These are phyloP conservation scores for Adelosebastes latens DNA, from an alignment of 2,797 vertebrate species.

Conservation along the genomic window DNA sequence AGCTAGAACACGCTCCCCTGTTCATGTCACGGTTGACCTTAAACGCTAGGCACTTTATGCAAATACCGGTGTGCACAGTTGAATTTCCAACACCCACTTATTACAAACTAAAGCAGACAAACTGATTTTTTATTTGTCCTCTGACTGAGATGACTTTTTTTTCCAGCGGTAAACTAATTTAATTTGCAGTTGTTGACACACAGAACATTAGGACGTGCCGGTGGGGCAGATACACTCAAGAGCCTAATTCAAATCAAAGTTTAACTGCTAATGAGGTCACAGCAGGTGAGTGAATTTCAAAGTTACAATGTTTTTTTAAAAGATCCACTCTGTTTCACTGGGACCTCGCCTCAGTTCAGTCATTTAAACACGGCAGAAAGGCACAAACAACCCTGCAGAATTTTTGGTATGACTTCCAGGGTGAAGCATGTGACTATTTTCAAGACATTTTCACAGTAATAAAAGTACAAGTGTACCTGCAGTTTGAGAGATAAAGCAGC, in stretches of 20 bases:
- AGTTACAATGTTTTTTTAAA: neutral
- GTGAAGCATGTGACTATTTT: neutral
- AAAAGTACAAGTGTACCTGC: neutral
- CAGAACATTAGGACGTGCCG: neutral
- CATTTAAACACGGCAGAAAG: conserved; percentile 1
- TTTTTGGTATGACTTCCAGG: neutral
- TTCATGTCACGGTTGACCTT: neutral
- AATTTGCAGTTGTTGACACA: conserved; percentile 34
- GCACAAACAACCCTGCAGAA: neutral
- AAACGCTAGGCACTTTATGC: neutral
- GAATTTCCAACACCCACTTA: neutral
- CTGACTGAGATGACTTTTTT: conserved; percentile 7
- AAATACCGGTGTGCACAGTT: neutral
- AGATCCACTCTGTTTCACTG: neutral
- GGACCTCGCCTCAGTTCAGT: neutral
- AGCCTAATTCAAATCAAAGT: conserved; percentile 35
- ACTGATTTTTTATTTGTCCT: conserved; percentile 5
- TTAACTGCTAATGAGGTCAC: conserved; percentile 50
- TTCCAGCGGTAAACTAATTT: neutral
- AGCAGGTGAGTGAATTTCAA: conserved; percentile 23
- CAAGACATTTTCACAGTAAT: neutral
- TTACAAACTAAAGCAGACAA: conserved; percentile 18
- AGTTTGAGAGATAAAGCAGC: neutral
- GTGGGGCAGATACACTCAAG: neutral
- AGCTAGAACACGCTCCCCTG: neutral